Conservation (phyloP, 30 jellyfish, hydroid and myxozoan genomes). For the Catostylus mosaicus region DNA sequence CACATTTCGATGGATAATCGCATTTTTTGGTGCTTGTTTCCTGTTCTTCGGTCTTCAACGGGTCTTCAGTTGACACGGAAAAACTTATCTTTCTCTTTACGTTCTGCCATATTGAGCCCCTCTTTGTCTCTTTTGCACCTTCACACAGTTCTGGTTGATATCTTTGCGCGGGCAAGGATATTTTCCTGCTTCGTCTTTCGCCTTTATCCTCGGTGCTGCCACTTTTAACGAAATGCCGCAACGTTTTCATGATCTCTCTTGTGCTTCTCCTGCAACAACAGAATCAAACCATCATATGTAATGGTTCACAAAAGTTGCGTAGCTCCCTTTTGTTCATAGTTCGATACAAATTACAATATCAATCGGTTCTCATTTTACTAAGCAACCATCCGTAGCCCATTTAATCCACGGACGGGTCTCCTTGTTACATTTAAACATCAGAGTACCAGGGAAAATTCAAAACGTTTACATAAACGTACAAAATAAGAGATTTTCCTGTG, state of each 20-base stretch:
- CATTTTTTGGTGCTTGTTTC: not conserved
- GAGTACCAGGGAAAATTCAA: too few relatives aligned
- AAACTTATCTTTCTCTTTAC: slow-evolving; percentile 49
- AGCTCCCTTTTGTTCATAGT: too few relatives aligned
- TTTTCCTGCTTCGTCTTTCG: slow-evolving; percentile 25
- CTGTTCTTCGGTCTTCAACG: slow-evolving; percentile 10
- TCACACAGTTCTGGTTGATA: slow-evolving; percentile 8
- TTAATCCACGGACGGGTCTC: too few relatives aligned
- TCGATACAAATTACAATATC: too few relatives aligned
- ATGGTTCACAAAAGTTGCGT: too few relatives aligned
- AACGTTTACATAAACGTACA: too few relatives aligned
- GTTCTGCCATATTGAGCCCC: slow-evolving; percentile 34
- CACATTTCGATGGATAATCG: not conserved
- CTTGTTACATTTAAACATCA: too few relatives aligned
- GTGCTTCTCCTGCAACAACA: not conserved
- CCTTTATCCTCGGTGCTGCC: slow-evolving; percentile 33
- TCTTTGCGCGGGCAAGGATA: slow-evolving; percentile 54
- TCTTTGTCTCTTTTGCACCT: slow-evolving; percentile 5
- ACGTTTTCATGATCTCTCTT: slow-evolving; percentile 31
- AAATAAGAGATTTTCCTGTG: too few relatives aligned
- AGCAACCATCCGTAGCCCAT: too few relatives aligned
- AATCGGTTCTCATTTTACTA: too few relatives aligned
- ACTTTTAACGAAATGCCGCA: slow-evolving; percentile 43
- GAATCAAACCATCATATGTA: too few relatives aligned
- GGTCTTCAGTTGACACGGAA: slow-evolving; percentile 22